Base-by-base conservation (phyloP, 2,797 vertebrate species). In the Myotis myotis region DNA sequence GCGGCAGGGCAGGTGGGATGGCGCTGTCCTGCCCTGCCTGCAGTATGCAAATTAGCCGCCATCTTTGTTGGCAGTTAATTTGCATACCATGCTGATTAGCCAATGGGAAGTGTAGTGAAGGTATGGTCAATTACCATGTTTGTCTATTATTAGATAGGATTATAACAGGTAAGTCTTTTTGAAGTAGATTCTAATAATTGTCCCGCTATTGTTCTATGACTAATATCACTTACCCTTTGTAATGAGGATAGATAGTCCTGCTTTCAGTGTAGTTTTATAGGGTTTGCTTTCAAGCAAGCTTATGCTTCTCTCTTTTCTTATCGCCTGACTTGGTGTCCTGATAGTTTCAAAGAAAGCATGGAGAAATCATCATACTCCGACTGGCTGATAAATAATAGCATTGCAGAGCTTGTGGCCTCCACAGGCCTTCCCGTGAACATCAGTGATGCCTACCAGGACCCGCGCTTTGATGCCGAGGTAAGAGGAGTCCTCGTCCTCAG, bases 351-450 rank as follows among this genome's bases (percentile, higher is more conserved):
- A 98, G 99, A 99, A 98, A 99, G 98, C 4, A 53, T 99, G 98
- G 99, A 99, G 97, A 99, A 99, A 97, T 99, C 99, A 0, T 99
- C 99, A 0, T 99, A 99, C 97, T 99, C 99, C 0, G 99, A 99
- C 97, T 99, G 99, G 99, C 98, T 99, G 94, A 99, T 99, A 98
- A 99, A 99, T 97, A 99, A 99, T 96, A 99, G 99, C 85, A 98
- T 99, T 55, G 99, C 99, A 2, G 99, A 99, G 97, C 98, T 99
- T 33, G 99, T 99, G 12, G 99, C 99, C 49, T 99, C 99, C 87
- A 99, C 99, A 0, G 99, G 99, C 95, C 99, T 99, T 55, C 99
- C 99, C 0, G 99, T 99, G 95, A 99, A 99, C 98, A 99, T 99
- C 96, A 99, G 99, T 0, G 99, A 99, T 62, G 99, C 99, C 89